Percentiles rank a stretch among this genome's conserved stretches.
Evolutionary conservation across 2,888 invertebrate genomes (phyloP).

Genomic region (Aphrophora alni): DNA sequence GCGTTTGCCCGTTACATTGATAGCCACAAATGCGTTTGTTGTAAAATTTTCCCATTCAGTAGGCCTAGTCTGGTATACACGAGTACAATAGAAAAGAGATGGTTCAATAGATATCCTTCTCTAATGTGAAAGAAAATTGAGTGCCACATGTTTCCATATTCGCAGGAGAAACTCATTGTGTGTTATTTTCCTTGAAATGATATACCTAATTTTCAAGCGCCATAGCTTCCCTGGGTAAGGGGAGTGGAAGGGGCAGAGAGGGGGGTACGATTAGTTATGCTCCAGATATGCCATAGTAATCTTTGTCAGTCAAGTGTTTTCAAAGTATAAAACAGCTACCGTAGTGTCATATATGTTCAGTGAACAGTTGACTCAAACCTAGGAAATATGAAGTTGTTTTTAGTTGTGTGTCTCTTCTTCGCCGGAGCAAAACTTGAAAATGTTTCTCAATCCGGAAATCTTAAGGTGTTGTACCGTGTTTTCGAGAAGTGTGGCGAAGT

Average conservation of each 20-base stretch:
- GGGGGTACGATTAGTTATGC: conserved; percentile 35
- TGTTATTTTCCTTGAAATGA: neutral
- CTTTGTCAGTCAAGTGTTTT: neutral
- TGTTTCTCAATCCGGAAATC: conserved; percentile 1
- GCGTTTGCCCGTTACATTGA: no score
- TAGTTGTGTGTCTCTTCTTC: conserved; percentile 11
- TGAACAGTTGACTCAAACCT: neutral
- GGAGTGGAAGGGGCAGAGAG: conserved; percentile 15
- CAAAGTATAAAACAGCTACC: neutral
- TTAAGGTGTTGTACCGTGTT: conserved; percentile 29
- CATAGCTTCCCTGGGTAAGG: conserved; percentile 12
- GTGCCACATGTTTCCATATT: neutral
- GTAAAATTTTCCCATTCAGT: neutral
- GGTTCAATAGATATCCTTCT: neutral
- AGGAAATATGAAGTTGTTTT: neutral
- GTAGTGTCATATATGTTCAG: neutral
- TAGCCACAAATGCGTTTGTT: no score
- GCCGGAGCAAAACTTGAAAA: neutral
- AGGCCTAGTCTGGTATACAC: neutral
- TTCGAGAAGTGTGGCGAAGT: conserved; percentile 38
- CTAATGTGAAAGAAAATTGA: neutral
- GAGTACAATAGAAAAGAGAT: neutral
- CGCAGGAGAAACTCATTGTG: neutral
- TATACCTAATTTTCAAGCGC: conserved; percentile 7
- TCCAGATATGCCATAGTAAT: conserved; percentile 26